Conservation (phyloP, 2,113 vertebrate species). For the Lonchura striata region DNA sequence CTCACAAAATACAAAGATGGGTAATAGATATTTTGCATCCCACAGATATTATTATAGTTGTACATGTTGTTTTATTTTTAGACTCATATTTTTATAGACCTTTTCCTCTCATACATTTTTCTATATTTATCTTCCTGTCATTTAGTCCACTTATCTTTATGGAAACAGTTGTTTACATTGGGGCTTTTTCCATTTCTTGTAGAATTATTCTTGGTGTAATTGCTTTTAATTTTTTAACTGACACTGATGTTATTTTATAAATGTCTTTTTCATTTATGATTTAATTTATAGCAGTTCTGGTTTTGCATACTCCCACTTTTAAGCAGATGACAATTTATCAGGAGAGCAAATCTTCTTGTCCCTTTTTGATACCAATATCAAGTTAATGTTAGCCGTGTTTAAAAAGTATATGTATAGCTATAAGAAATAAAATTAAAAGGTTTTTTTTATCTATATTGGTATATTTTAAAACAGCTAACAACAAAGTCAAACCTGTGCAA, state of each 20-base stretch:
- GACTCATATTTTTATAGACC: background rate
- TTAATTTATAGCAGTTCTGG: background rate
- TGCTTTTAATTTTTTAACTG: background rate
- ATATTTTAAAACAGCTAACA: background rate
- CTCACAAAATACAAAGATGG: background rate
- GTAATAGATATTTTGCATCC: background rate
- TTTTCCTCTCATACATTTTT: background rate
- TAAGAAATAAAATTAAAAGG: background rate
- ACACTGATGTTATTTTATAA: background rate
- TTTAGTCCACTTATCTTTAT: background rate
- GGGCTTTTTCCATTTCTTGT: accelerated
- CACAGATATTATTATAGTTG: background rate
- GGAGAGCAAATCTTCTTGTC: background rate
- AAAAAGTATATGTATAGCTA: background rate
- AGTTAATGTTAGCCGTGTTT: background rate
- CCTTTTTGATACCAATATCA: background rate
- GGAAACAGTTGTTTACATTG: background rate
- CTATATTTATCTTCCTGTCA: background rate
- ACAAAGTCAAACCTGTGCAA: background rate
- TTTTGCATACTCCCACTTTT: background rate
- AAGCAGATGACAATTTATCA: background rate
- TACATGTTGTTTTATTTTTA: background rate
- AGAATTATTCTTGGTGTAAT: background rate
- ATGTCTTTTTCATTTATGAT: background rate
- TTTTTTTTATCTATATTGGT: background rate